Evolutionary conservation across 1,140 invertebrate species (phyloP), one percentile per base, ranked within the genome.

Genomic region (Neomicropteryx cornuta): DNA sequence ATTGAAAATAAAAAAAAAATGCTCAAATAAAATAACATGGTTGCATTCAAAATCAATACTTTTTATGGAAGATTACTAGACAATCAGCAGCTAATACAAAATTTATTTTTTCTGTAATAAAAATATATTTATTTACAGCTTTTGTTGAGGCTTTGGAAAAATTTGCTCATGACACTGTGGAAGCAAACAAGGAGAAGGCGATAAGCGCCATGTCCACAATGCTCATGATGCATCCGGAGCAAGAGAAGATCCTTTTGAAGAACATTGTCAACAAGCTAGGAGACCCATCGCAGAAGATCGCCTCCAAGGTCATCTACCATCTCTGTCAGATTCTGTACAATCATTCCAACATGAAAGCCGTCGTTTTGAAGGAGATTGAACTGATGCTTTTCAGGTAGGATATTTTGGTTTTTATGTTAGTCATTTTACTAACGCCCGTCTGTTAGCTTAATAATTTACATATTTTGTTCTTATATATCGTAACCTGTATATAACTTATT

Each of bases 181-280:
- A 92, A 28, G 67, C 75, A 2, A 86, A 87, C 49, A 87, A 88
- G 55, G 81, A 84, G 50, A 84, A 87, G 55, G 82, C 83, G 1
- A 76, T 95, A 44, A 70, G 73, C 47, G 68, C 77, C 0, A 77
- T 95, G 59, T 80, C 78, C 27, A 81, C 87, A 45, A 56, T 98
- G 5, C 59, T 99, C 10, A 73, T 76, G 35, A 75, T 74, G 35
- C 87, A 91, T 56, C 76, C 88, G 1, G 93, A 97, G 59, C 83
- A 91, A 60, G 93, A 97, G 61, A 76, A 83, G 71, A 75, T 82
- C 53, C 56, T 97, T 18, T 56, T 99, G 3, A 70, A 73, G 1
- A 73, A 81, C 50, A 60, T 98, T 18, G 81, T 97, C 0, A 98
- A 98, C 53, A 98, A 98, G 68, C 68, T 99, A 11, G 95, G 95